Evolutionary conservation across 2,797 vertebrate species (phyloP).

Genomic region (Sylvilagus floridanus): DNA sequence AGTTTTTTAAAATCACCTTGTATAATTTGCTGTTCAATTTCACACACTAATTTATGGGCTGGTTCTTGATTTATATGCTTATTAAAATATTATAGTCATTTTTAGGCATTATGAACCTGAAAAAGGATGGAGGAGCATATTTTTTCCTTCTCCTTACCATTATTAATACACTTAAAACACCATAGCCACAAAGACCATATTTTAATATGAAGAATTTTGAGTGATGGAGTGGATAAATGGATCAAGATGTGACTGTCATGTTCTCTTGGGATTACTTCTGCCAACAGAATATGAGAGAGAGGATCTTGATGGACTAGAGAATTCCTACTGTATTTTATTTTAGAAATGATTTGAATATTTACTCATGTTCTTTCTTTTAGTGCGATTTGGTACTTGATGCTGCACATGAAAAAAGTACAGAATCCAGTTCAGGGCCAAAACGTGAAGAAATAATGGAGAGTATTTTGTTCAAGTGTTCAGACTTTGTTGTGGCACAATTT

Average conservation of each 20-base stretch:
- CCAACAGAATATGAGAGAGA: background rate
- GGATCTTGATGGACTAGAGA: background rate
- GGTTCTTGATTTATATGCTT: constrained; percentile 6
- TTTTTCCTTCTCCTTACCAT: background rate
- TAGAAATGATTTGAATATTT: constrained; percentile 61
- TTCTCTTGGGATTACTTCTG: constrained; percentile 48
- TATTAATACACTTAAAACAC: background rate
- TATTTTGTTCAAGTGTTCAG: constrained; percentile 98
- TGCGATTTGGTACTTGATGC: constrained; percentile 98
- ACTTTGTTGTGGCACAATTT: constrained; percentile 98
- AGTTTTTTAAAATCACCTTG: background rate
- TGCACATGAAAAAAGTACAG: constrained; percentile 96
- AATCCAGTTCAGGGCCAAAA: constrained; percentile 93
- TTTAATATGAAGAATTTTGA: constrained; percentile 32
- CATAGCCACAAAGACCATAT: background rate
- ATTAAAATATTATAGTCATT: constrained; percentile 37
- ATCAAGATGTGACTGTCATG: background rate
- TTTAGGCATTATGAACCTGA: background rate
- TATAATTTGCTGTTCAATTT: constrained; percentile 34
- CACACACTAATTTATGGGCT: constrained; percentile 41
- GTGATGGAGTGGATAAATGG: background rate
- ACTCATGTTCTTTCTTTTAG: constrained; percentile 85
- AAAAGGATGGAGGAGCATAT: background rate
- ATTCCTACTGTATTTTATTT: constrained; percentile 7
- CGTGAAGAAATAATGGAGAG: constrained; percentile 98